These are phyloP conservation scores for Alca torda DNA, from an alignment of 2,797 vertebrate genomes.

Conservation along the genomic window DNA sequence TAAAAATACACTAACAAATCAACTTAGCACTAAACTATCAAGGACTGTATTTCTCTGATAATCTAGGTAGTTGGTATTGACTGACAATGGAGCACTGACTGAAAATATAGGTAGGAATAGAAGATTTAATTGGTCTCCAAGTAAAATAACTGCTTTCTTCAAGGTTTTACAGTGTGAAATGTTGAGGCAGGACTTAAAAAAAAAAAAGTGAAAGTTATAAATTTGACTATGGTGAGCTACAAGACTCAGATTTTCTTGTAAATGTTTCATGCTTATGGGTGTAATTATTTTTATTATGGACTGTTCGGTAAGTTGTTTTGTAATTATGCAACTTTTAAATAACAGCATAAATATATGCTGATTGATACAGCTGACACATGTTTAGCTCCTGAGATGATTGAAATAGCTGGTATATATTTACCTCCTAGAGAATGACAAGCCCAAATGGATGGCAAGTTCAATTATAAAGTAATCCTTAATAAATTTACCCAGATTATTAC, in stretches of 20 bases:
- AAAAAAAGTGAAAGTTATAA: background rate
- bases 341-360: background rate
- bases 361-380: background rate
- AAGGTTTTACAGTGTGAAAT: background rate
- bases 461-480: constrained; percentile 22
- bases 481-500: background rate
- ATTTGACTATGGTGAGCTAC: background rate
- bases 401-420: constrained; percentile 6
- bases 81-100: background rate
- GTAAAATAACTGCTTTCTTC: background rate
- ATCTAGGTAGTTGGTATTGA: background rate
- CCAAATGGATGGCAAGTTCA: background rate
- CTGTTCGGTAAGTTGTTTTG: background rate
- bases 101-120: background rate
- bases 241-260: background rate
- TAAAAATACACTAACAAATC: background rate
- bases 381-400: background rate
- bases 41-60: background rate
- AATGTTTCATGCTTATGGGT: background rate
- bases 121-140: background rate
- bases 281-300: constrained; percentile 22
- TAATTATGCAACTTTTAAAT: constrained; percentile 17
- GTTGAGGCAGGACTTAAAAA: background rate
- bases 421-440: background rate
- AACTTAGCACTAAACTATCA: background rate